A percentile compares a stretch with the other conserved stretches of the same genome.
These are phyloP conservation scores for Copidosoma aretas DNA, from an alignment of 2,888 invertebrate species.

Conservation along the genomic window DNA sequence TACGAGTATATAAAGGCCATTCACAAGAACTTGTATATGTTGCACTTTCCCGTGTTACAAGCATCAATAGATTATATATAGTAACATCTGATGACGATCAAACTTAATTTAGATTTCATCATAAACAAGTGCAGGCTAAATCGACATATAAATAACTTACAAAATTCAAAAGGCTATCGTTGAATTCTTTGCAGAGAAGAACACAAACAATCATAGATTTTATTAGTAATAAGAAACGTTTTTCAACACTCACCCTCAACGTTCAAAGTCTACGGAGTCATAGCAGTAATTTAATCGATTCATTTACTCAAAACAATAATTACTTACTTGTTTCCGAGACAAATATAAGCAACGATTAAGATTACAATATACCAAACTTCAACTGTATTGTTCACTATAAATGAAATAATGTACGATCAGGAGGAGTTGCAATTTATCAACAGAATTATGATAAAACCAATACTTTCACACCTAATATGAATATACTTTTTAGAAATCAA, in stretches of 20 bases:
- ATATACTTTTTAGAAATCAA: too few relatives aligned
- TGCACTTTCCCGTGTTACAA: too few relatives aligned
- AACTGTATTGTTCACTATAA: too few relatives aligned
- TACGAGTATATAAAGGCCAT: slow-evolving; percentile 37
- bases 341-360: slow-evolving; percentile 8
- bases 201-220: too few relatives aligned
- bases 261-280: too few relatives aligned
- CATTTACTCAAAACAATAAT: slow-evolving; percentile 2
- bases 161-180: slow-evolving; percentile 18
- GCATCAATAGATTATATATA: slow-evolving; percentile 21
- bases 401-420: too few relatives aligned
- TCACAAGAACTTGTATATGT: slow-evolving; percentile 32
- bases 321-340: slow-evolving; percentile 24
- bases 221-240: too few relatives aligned
- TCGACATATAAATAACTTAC: slow-evolving; percentile 2
- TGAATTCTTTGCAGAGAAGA: slow-evolving; percentile 1
- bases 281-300: slow-evolving; percentile 18
- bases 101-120: slow-evolving; percentile 17
- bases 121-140: too few relatives aligned
- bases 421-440: too few relatives aligned
- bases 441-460: too few relatives aligned
- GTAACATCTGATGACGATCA: slow-evolving; percentile 10
- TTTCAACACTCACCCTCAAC: slow-evolving; percentile 15
- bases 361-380: too few relatives aligned
- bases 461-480: too few relatives aligned